phyloP scores from a whole-genome alignment of 2,888 invertebrate genomes.

The Palloptera scutellata region DNA sequence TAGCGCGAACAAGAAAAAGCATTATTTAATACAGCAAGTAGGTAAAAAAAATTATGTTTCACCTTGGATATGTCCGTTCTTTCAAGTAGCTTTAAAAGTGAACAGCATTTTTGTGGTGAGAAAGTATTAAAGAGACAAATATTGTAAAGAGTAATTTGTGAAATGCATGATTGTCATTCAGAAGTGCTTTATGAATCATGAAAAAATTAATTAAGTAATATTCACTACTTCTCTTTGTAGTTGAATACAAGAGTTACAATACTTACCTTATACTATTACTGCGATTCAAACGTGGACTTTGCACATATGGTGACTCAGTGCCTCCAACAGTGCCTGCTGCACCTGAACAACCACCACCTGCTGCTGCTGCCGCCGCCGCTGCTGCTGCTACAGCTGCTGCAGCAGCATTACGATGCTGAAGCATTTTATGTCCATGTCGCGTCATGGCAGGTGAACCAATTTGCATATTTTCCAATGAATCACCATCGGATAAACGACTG shows the following conservation, averaged over 20 bases:
- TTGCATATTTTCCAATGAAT: slow-evolving; percentile 84
- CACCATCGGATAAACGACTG: slow-evolving; percentile 85
- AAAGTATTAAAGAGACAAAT: slow-evolving; percentile 14
- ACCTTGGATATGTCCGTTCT: slow-evolving; percentile 93
- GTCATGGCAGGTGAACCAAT: slow-evolving; percentile 73
- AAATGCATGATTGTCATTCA: too few species aligned
- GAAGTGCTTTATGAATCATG: slow-evolving; percentile 2
- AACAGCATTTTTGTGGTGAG: not conserved
- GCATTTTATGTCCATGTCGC: slow-evolving; percentile 66
- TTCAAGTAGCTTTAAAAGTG: slow-evolving; percentile 77
- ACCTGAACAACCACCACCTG: slow-evolving; percentile 34
- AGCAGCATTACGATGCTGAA: slow-evolving; percentile 52
- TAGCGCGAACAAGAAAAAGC: too few species aligned
- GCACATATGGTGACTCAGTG: slow-evolving; percentile 65
- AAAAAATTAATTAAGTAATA: not conserved
- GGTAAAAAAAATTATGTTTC: slow-evolving; percentile 26
- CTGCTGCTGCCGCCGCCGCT: slow-evolving; percentile 38
- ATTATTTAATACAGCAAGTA: too few species aligned
- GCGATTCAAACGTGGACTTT: slow-evolving; percentile 77
- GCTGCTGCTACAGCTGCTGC: slow-evolving; percentile 40
- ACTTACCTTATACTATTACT: slow-evolving; percentile 91
- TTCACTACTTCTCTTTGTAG: too few species aligned
- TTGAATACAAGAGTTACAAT: not conserved
- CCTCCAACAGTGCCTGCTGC: slow-evolving; percentile 46
- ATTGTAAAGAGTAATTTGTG: not conserved